Base-by-base conservation (phyloP, 2,797 vertebrate genomes). In the Eleutherodactylus coqui region DNA sequence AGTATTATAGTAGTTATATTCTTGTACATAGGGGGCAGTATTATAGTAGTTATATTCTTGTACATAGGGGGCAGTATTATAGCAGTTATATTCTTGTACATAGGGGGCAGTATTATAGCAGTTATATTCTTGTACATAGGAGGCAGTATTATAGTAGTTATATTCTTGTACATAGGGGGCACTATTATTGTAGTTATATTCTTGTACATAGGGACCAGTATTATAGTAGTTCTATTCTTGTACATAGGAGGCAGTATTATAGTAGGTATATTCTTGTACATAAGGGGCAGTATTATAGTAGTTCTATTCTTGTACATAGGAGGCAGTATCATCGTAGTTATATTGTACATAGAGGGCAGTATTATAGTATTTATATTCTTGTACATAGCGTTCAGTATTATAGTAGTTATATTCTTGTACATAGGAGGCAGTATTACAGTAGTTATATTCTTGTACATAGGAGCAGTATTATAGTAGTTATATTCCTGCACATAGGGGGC, bases 151-250 rank as follows among this genome's bases (percentile, higher is more conserved):
- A 58, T 58, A 58, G 53, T n/a, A 58, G 53, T 58, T 58, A 58
- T 58, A 58, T 58, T 58, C 53, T 58, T 58, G 53, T 58, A 58
- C 24, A 58, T 58, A 58, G 53, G 53, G n/a, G 6, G 53, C 24
- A 58, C 21, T 58, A 58, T 58, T 58, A 58, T n/a, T n/a, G 53
- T 58, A 58, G 53, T 58, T 58, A 58, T 58, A 58, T 58, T 58
- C 53, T 58, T 58, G 53, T 58, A 58, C 8, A 58, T 58, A 58
- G 53, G 53, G n/a, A n/a, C 21, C 24, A 58, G 53, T 58, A 58
- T 58, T 58, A 58, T 58, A 58, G 53, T 58, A 58, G 53, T 58
- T 58, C n/a, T 58, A 58, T 58, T 58, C 53, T 58, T 58, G 53
- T 58, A 58, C 24, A 58, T 58, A 58, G 53, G 53, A 2, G 53